Base-by-base conservation (phyloP, 2,888 invertebrate genomes). In the Drosophila yooni region DNA sequence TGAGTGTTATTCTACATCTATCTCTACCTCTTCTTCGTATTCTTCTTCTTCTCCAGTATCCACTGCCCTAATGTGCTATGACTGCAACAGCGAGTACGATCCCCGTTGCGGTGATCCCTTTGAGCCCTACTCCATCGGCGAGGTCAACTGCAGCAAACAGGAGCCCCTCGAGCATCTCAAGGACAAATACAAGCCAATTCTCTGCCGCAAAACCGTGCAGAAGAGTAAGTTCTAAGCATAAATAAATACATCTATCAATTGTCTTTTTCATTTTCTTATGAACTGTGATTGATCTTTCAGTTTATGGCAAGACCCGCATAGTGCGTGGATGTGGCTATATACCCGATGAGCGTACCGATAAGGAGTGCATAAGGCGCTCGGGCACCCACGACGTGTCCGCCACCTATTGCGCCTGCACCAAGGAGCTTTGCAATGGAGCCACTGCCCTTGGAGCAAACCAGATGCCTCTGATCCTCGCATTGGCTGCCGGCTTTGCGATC, bases 21-120 rank as follows among this genome's bases (percentile, higher is more conserved):
- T 46, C 3, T 46, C 2, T 18, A 27, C 25, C 2, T n/a, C 21
- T 31, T 5, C n/a, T 36, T 57, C 21, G 29, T 29, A 18, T 34
- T 31, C 15, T 43, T 60, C 13, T 48, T 21, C 21, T 50, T 63
- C 5, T 74, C 2, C 15, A 93, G 90, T 94, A 94, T 95, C 94
- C 38, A 94, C 94, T 62, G 94, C 96, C 74, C 95, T 97, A 74
- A 94, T 95, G 86, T 98, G 98, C 93, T 98, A 97, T 92, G 96
- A 97, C 89, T 98, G 98, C 93, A 98, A 98, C 94, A 98, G 98
- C 71, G 96, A 95, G 76, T 97, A 95, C 91, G 98, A 98, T 93
- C 96, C 97, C 43, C 95, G 97, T 82, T 98, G 98, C 90, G 98
- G 96, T 1, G 97, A 97, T 91, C 96, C 97, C 62, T 98, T 98